A percentile compares a stretch with the other conserved stretches of the same genome.
Evolutionary conservation across 2,113 vertebrate species (phyloP).

Genomic region (Ia io): DNA sequence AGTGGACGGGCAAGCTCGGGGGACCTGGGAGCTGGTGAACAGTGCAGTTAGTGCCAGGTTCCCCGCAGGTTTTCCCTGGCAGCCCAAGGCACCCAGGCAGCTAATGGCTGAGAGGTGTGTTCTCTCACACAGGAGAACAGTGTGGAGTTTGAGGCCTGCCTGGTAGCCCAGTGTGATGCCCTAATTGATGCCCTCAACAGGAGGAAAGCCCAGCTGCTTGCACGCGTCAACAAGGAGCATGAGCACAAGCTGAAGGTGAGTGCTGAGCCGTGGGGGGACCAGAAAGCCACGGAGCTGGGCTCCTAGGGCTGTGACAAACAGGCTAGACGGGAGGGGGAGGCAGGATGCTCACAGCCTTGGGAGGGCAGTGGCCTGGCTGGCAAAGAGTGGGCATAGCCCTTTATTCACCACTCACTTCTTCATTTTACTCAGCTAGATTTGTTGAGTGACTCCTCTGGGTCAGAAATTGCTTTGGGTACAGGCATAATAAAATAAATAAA

Average conservation of each 20-base stretch:
- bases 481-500: neutral
- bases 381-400: neutral
- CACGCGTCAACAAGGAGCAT: constrained; percentile 96
- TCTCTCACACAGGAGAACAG: constrained; percentile 91
- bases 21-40: no score
- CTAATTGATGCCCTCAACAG: constrained; percentile 97
- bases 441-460: neutral
- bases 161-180: constrained; percentile 98
- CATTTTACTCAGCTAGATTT: neutral
- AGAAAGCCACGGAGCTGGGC: neutral
- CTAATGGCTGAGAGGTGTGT: neutral
- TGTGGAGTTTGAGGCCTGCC: constrained; percentile 97
- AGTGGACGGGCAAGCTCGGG: neutral
- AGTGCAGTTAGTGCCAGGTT: no score
- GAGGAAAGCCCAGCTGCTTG: constrained; percentile 95
- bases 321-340: neutral
- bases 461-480: neutral
- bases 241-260: constrained; percentile 98
- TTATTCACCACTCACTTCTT: neutral
- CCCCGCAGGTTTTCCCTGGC: neutral
- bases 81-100: rapidly evolving
- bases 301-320: rapidly evolving
- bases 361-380: neutral
- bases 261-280: rapidly evolving
- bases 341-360: neutral